phyloP scores from a whole-genome alignment of 2,888 invertebrate species.

The Leptinotarsa juncta region DNA sequence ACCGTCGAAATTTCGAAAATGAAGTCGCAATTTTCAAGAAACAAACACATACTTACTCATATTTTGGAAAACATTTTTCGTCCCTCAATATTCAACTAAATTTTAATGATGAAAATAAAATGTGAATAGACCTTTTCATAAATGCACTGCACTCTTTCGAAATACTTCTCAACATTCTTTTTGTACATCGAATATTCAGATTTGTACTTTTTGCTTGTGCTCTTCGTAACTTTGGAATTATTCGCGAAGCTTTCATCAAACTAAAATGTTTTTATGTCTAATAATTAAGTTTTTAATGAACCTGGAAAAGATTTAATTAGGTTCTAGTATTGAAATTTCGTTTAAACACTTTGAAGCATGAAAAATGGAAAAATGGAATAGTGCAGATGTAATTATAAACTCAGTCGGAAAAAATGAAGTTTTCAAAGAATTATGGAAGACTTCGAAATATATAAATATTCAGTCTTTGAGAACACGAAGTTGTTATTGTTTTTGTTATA shows the following conservation, averaged over 20 bases:
- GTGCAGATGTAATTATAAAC: conserved; percentile 1
- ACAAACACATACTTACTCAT: no score
- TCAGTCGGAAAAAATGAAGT: not conserved
- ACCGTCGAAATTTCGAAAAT: no score
- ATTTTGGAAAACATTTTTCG: no score
- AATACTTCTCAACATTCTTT: not conserved
- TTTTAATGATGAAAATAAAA: no score
- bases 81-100: no score
- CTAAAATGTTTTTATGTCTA: conserved; percentile 9
- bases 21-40: no score
- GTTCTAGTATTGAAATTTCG: conserved; percentile 11
- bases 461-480: not conserved
- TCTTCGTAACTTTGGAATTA: not conserved
- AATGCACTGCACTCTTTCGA: not conserved
- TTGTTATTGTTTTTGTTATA: no score
- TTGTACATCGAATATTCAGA: not conserved
- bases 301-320: conserved; percentile 16
- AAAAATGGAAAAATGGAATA: conserved; percentile 1
- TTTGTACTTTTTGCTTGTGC: not conserved
- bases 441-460: not conserved
- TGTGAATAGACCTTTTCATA: no score
- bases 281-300: conserved; percentile 13
- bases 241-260: conserved; percentile 3
- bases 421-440: not conserved
- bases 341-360: not conserved